phyloP scores from a whole-genome alignment of 2,888 invertebrate species.

The Disparrhopalites patrizii region DNA sequence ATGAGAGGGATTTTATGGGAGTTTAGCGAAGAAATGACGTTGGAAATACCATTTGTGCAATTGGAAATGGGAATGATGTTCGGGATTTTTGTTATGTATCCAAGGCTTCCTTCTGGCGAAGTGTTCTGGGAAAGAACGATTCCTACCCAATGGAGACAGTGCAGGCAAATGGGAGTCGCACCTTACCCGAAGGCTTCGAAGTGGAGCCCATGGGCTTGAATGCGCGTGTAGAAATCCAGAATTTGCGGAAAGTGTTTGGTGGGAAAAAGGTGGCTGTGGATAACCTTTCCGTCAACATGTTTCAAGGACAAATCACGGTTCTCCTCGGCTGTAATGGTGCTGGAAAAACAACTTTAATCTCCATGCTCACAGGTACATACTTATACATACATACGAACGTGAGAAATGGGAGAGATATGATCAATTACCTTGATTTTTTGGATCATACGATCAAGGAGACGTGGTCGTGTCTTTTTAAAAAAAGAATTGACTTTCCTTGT shows the following conservation, averaged over 20 bases:
- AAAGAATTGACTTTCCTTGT: background rate
- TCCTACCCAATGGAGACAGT: constrained; percentile 3
- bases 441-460: too few relatives aligned
- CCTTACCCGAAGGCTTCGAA: constrained; percentile 50
- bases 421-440: too few relatives aligned
- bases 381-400: too few relatives aligned
- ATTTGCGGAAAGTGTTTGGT: constrained; percentile 49
- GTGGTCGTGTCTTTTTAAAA: too few relatives aligned
- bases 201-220: constrained; percentile 51
- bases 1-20: too few relatives aligned
- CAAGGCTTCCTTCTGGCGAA: constrained; percentile 17
- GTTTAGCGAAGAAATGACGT: too few relatives aligned
- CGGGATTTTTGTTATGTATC: constrained; percentile 7
- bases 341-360: constrained; percentile 68
- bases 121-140: background rate
- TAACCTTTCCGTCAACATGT: constrained; percentile 68
- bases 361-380: constrained; percentile 65
- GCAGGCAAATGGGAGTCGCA: background rate
- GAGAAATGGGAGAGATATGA: too few relatives aligned
- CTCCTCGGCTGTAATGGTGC: constrained; percentile 84
- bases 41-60: too few relatives aligned
- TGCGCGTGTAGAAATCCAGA: constrained; percentile 52
- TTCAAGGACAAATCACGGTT: constrained; percentile 77
- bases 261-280: constrained; percentile 60
- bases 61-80: too few relatives aligned